phyloP scores from a whole-genome alignment of 2,888 invertebrate genomes.

The Cephus rjabovi region DNA sequence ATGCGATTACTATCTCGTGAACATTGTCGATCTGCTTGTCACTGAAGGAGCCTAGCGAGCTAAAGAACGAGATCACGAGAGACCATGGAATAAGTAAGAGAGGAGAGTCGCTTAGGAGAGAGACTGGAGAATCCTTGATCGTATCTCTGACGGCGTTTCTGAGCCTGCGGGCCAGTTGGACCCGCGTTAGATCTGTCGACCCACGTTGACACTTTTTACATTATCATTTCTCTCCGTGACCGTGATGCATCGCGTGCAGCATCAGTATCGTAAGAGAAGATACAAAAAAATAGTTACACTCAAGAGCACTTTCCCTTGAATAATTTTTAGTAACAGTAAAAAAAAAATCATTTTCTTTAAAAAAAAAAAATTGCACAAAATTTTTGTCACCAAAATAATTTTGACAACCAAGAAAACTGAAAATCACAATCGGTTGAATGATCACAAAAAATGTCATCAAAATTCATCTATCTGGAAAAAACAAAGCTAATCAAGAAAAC shows the following conservation, averaged over 20 bases:
- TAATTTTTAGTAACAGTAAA: neutral
- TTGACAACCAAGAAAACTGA: neutral
- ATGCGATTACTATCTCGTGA: neutral
- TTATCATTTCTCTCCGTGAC: slow-evolving; percentile 6
- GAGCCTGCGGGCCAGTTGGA: neutral
- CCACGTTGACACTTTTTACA: slow-evolving; percentile 38
- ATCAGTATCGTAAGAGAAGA: neutral
- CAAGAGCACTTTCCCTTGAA: neutral
- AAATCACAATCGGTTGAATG: too few relatives aligned
- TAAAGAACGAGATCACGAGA: neutral
- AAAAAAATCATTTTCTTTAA: too few relatives aligned
- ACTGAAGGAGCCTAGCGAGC: neutral
- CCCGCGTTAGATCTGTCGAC: slow-evolving; percentile 18
- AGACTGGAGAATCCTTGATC: neutral
- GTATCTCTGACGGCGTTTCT: neutral
- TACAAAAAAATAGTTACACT: slow-evolving; percentile 8
- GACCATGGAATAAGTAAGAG: neutral
- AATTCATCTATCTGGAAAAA: too few relatives aligned
- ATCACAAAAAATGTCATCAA: neutral
- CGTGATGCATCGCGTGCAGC: neutral
- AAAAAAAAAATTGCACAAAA: neutral
- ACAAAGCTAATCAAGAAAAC: too few relatives aligned
- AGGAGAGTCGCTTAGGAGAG: neutral
- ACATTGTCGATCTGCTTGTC: neutral
- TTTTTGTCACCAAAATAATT: neutral